Base-by-base conservation (phyloP, 2,888 invertebrate species). In the Amorpha juglandis region DNA sequence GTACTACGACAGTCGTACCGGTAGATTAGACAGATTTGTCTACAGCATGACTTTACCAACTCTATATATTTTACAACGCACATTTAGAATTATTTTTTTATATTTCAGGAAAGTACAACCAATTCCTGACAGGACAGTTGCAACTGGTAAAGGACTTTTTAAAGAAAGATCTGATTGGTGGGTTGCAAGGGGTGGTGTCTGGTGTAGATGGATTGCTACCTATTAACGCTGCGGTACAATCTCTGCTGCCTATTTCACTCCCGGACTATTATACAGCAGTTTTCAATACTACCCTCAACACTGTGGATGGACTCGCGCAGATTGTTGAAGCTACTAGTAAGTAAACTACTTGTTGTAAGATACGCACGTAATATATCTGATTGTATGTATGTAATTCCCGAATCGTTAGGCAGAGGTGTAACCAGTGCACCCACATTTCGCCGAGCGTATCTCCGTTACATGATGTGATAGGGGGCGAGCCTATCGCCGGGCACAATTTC, bases 261-360 rank as follows among this genome's bases (percentile, higher is more conserved):
- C 77, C 84, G 0, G 84, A 89, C 68, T 92, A 91, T 73, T 93
- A 93, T 70, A 86, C 88, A 67, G 82, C 83, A 0, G 45, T 90
- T 16, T 87, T 92, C 64, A 84, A 90, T 27, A 82, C 80, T 48
- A 81, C 90, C 0, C 70, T 86, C 27, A 83, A 84, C 16, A 78
- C 83, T 1, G 74, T 89, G 0, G 94, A 94, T 70, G 94, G 92
- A 12, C 83, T 96, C 6, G 79, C 88, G 1, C 94, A 95, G 79
- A 93, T 96, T 12, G 92, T 94, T 8, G 95, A 95, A 84, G 95
- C 94, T 64, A 94, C 95, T 72, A 92, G 95, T 95, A 80, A 78
- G 67, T 58, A 14, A 21, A 14, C 42, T 45, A 45, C 45, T 14
- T 45, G 45, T 38, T 9, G 9, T 38, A 38, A 27, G 27, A n/a